A percentile compares a stretch with the other conserved stretches of the same genome.
Conservation (phyloP, 2,797 vertebrate species). For the Muraenolepis orangiensis region DNA sequence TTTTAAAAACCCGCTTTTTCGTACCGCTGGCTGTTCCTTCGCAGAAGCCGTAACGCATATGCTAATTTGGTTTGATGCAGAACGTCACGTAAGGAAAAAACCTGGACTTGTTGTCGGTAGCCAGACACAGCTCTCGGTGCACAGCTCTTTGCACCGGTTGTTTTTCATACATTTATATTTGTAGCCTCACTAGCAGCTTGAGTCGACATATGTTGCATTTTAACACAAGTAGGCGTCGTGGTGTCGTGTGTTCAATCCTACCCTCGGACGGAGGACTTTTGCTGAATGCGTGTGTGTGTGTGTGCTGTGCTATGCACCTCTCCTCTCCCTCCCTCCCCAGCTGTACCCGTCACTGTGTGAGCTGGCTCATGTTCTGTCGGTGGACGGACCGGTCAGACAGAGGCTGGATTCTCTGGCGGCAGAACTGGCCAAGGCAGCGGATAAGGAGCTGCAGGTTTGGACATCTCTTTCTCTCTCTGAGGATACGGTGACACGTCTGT, state of each 20-base stretch:
- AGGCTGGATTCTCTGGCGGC: conserved; percentile 83
- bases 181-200: neutral
- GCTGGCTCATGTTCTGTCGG: conserved; percentile 85
- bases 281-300: neutral
- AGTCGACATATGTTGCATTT: neutral
- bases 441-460: conserved; percentile 87
- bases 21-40: neutral
- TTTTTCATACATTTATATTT: no score
- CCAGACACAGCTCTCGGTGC: no score
- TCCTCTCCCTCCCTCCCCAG: conserved; percentile 49
- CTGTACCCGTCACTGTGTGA: conserved; percentile 89
- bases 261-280: neutral
- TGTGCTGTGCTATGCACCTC: neutral
- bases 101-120: neutral
- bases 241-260: neutral
- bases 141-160: no score
- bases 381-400: conserved; percentile 84
- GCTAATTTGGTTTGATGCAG: neutral
- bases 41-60: neutral
- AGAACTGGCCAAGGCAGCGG: conserved; percentile 87
- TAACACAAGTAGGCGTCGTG: conserved; percentile 8
- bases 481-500: neutral
- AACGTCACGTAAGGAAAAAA: neutral
- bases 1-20: neutral
- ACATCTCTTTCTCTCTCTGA: neutral